These are phyloP conservation scores for Epinephelus fuscoguttatus DNA, from an alignment of 2,113 vertebrate species.

Conservation along the genomic window DNA sequence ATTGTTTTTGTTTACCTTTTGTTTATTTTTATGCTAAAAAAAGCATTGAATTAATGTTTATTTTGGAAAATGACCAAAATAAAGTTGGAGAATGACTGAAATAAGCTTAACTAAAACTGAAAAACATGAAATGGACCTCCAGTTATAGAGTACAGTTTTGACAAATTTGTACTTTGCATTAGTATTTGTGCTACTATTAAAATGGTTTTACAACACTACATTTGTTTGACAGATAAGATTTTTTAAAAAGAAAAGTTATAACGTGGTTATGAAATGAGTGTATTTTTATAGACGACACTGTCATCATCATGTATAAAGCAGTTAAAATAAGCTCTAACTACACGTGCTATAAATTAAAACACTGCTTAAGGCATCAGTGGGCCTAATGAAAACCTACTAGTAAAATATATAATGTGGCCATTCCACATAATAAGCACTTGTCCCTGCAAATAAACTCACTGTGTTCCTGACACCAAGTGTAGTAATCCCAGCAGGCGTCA, in stretches of 20 bases:
- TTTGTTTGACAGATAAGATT: background rate
- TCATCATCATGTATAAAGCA: background rate
- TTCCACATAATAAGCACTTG: background rate
- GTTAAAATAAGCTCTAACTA: background rate
- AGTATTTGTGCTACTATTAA: background rate
- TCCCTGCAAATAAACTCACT: background rate
- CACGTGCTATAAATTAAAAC: background rate
- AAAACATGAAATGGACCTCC: too few relatives aligned
- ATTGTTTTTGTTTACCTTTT: too few relatives aligned
- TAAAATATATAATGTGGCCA: background rate
- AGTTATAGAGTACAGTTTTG: background rate
- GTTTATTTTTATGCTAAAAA: too few relatives aligned
- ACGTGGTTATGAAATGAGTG: background rate
- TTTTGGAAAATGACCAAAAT: too few relatives aligned
- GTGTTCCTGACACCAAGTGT: background rate
- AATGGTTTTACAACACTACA: background rate
- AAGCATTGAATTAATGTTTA: too few relatives aligned
- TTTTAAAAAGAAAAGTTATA: background rate
- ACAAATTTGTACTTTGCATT: background rate
- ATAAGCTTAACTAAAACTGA: too few relatives aligned
- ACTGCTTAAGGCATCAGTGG: background rate
- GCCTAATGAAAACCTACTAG: background rate
- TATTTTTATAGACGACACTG: background rate
- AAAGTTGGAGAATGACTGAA: too few relatives aligned
- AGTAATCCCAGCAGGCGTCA: constrained; percentile 19